Evolutionary conservation across 2,797 vertebrate genomes (phyloP), one percentile per base, ranked within the genome.

Genomic region (Sebastes iracundus): DNA sequence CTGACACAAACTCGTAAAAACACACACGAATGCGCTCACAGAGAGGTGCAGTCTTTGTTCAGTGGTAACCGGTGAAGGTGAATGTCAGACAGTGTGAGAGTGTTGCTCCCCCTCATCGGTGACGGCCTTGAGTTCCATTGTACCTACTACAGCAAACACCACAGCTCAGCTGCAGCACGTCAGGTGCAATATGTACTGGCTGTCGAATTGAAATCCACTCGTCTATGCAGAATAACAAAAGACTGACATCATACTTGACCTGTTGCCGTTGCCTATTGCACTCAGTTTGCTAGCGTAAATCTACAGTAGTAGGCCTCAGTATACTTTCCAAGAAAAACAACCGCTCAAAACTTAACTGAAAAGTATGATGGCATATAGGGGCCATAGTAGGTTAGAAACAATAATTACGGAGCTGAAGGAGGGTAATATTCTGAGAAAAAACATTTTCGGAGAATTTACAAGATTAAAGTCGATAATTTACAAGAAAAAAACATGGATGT

Each of bases 21-120:
- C 28, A 20, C 22, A 27, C 22, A 30, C 56, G 75, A 49, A 49
- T 49, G 46, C 16, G 23, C 60, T 46, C 53, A 12, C 22, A 30
- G 12, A 58, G 73, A 68, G 49, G 25, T 18, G 5, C 1, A 1
- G 12, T 33, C 71, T 84, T 46, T 73, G 33, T 76, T 62, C 7
- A 2, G 2, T 25, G 35, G 56, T 30, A 66, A 33, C 67, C 38
- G 64, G 28, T 76, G 75, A 83, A 75, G 69, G 71, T 78, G 73
- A 77, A 55, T 53, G 22, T 78, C 81, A 69, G 27, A 32, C 53
- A 22, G 58, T 7, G 32, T 16, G 68, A 52, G 70, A 52, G 23
- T 33, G 27, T 20, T 59, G 16, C 52, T 60, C 73, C 67, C 7
- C 59, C 56, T 63, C 69, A 27, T 53, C 7, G 2, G 4, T 5